These are phyloP conservation scores for Cristatella mucedo DNA, from an alignment of 2,888 invertebrate species.

Conservation along the genomic window DNA sequence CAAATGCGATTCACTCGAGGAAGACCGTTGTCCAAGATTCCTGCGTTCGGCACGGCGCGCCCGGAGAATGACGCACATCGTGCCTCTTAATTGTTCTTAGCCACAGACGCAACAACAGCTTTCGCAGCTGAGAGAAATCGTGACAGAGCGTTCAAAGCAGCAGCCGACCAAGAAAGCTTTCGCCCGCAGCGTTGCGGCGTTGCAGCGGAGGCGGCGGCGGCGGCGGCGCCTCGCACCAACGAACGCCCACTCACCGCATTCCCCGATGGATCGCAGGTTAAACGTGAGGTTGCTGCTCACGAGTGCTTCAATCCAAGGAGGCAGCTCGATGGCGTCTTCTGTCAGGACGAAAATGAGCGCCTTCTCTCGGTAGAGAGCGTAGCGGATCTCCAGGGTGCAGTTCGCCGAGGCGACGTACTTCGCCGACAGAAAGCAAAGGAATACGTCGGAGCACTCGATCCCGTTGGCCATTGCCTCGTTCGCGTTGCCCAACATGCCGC, in stretches of 20 bases:
- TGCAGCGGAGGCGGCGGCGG: too few species aligned
- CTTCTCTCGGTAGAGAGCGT: constrained; percentile 11
- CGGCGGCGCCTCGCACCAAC: too few species aligned
- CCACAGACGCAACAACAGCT: too few species aligned
- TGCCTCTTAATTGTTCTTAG: too few species aligned
- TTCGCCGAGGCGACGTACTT: constrained; percentile 9
- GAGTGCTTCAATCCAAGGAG: constrained; percentile 7
- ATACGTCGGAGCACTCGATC: constrained; percentile 10
- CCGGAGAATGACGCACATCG: too few species aligned
- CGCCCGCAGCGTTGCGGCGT: too few species aligned
- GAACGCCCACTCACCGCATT: too few species aligned
- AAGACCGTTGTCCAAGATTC: constrained; percentile 3
- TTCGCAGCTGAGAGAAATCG: too few species aligned
- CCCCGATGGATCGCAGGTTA: background rate
- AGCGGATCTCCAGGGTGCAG: constrained; percentile 11
- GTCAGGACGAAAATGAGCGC: constrained; percentile 10
- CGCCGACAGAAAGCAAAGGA: constrained; percentile 10
- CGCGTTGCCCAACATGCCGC: constrained; percentile 11
- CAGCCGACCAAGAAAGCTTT: too few species aligned
- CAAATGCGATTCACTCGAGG: constrained; percentile 7
- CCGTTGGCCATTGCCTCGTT: constrained; percentile 12
- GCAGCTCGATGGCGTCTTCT: constrained; percentile 2
- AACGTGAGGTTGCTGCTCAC: constrained; percentile 6
- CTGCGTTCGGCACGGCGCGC: too few species aligned
- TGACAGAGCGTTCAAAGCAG: too few species aligned